A percentile compares a stretch with the other conserved stretches of the same genome.
phyloP scores from a whole-genome alignment of 2,113 vertebrate genomes.

The Otocyon megalotis region DNA sequence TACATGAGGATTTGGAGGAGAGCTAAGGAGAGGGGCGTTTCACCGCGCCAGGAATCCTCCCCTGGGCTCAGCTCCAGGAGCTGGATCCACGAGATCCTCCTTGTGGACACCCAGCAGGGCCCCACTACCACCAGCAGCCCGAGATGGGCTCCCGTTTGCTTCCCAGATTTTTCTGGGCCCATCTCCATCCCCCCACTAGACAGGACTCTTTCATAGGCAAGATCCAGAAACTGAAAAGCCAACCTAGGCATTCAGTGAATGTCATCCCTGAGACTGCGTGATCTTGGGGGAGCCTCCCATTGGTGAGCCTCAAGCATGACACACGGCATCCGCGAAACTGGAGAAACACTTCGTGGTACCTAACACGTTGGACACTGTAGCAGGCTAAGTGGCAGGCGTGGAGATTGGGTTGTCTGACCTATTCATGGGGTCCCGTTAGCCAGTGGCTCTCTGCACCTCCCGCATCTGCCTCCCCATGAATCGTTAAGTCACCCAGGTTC shows the following conservation, averaged over 20 bases:
- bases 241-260: background rate
- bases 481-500: background rate
- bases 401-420: no score
- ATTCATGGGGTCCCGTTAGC: background rate
- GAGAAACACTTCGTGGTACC: background rate
- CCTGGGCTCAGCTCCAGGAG: background rate
- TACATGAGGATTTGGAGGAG: no score
- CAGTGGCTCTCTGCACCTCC: background rate
- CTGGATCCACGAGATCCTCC: fast-evolving
- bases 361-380: background rate
- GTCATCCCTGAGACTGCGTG: fast-evolving
- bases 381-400: fast-evolving
- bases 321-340: fast-evolving
- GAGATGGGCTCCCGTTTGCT: background rate
- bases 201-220: background rate
- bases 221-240: background rate
- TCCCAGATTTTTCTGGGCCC: background rate
- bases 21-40: background rate
- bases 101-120: fast-evolving
- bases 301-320: background rate
- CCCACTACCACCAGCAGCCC: background rate
- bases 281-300: background rate
- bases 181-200: background rate
- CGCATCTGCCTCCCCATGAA: background rate
- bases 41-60: background rate